Conservation (phyloP, 2,888 invertebrate species). For the Thereva unica region DNA sequence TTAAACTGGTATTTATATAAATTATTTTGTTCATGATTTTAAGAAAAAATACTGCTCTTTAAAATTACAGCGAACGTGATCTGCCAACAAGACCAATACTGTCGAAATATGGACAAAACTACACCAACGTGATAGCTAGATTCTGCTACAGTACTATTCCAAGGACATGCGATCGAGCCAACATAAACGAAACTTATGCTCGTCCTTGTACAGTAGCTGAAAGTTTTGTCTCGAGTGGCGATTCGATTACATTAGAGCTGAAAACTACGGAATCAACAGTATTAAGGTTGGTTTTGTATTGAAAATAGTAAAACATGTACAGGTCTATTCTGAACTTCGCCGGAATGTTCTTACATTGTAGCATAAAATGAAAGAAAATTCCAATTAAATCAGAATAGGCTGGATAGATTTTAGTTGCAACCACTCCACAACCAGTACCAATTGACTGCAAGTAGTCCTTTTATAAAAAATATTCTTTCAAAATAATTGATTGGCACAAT, state of each 20-base stretch:
- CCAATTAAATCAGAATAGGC: no score
- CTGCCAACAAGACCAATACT: slow-evolving; percentile 48
- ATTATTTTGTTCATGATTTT: slow-evolving; percentile 12
- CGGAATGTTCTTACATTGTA: no score
- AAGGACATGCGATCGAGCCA: slow-evolving; percentile 79
- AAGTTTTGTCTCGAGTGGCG: slow-evolving; percentile 81
- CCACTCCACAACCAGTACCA: no score
- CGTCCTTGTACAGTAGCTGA: slow-evolving; percentile 80
- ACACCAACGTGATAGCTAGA: slow-evolving; percentile 75
- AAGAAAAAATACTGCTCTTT: slow-evolving; percentile 6
- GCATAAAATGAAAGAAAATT: no score
- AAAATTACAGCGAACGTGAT: slow-evolving; percentile 55
- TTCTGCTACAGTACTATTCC: slow-evolving; percentile 83
- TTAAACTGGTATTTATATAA: slow-evolving; percentile 71
- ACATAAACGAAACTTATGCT: slow-evolving; percentile 63
- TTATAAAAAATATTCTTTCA: no score
- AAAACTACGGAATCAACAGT: slow-evolving; percentile 76
- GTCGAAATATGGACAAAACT: slow-evolving; percentile 67
- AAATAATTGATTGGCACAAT: no score
- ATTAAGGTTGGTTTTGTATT: not conserved
- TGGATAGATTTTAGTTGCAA: no score
- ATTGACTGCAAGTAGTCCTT: no score
- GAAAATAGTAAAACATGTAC: no score
- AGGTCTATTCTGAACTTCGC: no score
- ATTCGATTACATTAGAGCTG: slow-evolving; percentile 78